Base-by-base conservation (phyloP, 2,888 invertebrate species). In the Creontiades dilutus region DNA sequence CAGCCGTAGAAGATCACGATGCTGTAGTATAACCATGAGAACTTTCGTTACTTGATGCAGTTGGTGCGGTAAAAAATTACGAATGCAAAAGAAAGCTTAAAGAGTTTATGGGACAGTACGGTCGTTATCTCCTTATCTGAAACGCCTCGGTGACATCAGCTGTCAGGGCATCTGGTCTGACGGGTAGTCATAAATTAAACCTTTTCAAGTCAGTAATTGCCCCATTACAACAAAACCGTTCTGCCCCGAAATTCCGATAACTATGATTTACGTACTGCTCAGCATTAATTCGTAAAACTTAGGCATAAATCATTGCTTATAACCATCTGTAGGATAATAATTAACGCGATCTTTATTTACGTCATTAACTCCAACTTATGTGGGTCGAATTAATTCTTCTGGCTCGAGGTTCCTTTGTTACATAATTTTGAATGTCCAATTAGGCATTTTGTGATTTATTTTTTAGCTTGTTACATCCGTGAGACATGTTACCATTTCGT, bases 81-180 rank as follows among this genome's bases (percentile, higher is more conserved):
- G 19, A 19, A 61, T 61, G 61, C 61, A 61, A 61, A 61, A 61
- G 19, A 19, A 61, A 61, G 19, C 4, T 61, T n/a, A 61, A 61
- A 16, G n/a, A 61, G 19, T 16, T 61, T 19, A 52, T 52, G 52
- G 52, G 52, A 52, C 52, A 52, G 16, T 16, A 61, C 9, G n/a
- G 61, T n/a, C 61, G 16, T 19, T 61, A 61, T 61, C 19, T 19
- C 19, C n/a, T 19, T 61, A 61, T 61, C 61, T 61, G 61, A n/a
- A 61, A 61, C 61, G 61, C n/a, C 61, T 61, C 61, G 19, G 61
- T 61, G 61, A 61, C 61, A 61, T 61, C 61, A 61, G 61, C 61
- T 61, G 61, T 61, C 61, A 61, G 61, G 19, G n/a, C 61, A 61
- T 61, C 61, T 61, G 61, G 61, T 19, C 61, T 61, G 61, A 61